Percentiles rank a stretch among this genome's conserved stretches.
These are phyloP conservation scores for Pelvicachromis taeniatus DNA, from an alignment of 2,113 vertebrate genomes.

Conservation along the genomic window DNA sequence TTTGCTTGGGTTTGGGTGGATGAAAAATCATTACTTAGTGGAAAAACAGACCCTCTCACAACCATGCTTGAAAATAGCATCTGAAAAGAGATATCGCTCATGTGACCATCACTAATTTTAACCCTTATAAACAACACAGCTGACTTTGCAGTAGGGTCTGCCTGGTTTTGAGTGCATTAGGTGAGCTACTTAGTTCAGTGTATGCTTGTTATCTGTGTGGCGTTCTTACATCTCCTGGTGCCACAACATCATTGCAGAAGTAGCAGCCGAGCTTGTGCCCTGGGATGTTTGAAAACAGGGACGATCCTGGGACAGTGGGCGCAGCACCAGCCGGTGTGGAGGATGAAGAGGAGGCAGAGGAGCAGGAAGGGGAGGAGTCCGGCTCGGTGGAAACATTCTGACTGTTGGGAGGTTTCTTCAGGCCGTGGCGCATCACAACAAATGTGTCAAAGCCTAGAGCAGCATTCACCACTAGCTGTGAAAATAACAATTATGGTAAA, in stretches of 20 bases:
- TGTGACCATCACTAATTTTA: background rate
- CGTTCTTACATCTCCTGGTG: constrained; percentile 91
- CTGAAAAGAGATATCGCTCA: background rate
- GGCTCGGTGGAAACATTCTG: constrained; percentile 4
- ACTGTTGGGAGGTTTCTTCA: constrained; percentile 79
- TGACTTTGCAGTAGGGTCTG: background rate
- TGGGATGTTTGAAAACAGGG: constrained; percentile 96
- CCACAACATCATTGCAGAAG: constrained; percentile 98
- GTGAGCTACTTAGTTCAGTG: background rate
- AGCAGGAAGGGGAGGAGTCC: constrained; percentile 62
- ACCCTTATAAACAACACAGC: background rate
- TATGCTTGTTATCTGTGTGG: background rate
- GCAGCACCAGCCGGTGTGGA: constrained; percentile 54
- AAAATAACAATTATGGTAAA: background rate
- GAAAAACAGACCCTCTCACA: background rate
- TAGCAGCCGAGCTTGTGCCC: constrained; percentile 96
- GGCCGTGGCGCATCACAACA: constrained; percentile 96
- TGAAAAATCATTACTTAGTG: too few relatives aligned
- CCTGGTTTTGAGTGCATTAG: background rate
- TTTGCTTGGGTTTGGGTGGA: background rate
- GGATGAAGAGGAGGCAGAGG: constrained; percentile 64
- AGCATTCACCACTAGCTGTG: constrained; percentile 90
- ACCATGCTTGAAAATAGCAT: background rate
- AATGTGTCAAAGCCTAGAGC: constrained; percentile 97
- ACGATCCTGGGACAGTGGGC: constrained; percentile 71